Evolutionary conservation across 1,140 invertebrate genomes (phyloP).

Genomic region (Caenorhabditis tropicalis): DNA sequence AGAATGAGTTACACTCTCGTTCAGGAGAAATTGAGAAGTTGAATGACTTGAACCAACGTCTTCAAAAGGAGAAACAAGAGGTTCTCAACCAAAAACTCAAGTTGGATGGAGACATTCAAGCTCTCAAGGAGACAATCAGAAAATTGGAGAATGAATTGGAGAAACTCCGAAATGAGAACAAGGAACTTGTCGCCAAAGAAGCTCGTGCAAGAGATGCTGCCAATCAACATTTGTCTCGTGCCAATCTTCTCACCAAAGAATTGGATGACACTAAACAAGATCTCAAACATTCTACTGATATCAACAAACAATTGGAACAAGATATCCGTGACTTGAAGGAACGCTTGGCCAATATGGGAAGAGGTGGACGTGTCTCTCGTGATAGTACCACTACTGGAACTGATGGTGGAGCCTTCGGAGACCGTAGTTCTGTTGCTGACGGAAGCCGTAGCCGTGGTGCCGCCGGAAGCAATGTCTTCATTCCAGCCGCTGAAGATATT

Average conservation of each 20-base stretch:
- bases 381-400: slow-evolving; percentile 47
- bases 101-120: slow-evolving; percentile 61
- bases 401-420: slow-evolving; percentile 42
- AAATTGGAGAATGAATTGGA: slow-evolving; percentile 70
- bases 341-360: slow-evolving; percentile 65
- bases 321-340: slow-evolving; percentile 63
- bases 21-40: slow-evolving; percentile 64
- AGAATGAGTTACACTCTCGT: slow-evolving; percentile 65
- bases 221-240: slow-evolving; percentile 63
- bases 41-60: slow-evolving; percentile 68
- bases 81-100: slow-evolving; percentile 68
- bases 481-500: slow-evolving; percentile 10
- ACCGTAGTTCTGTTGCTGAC: slow-evolving; percentile 32
- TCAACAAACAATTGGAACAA: slow-evolving; percentile 17
- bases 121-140: slow-evolving; percentile 68
- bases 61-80: slow-evolving; percentile 69
- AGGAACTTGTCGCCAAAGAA: slow-evolving; percentile 61
- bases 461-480: not conserved
- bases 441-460: not conserved
- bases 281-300: slow-evolving; percentile 64
- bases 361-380: slow-evolving; percentile 64
- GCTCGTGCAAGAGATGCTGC: slow-evolving; percentile 60
- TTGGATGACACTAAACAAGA: slow-evolving; percentile 64
- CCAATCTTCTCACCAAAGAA: slow-evolving; percentile 64
- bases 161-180: slow-evolving; percentile 65